A percentile compares a stretch with the other conserved stretches of the same genome.
phyloP scores from a whole-genome alignment of 2,113 vertebrate species.

The Thamnaconus septentrionalis region DNA sequence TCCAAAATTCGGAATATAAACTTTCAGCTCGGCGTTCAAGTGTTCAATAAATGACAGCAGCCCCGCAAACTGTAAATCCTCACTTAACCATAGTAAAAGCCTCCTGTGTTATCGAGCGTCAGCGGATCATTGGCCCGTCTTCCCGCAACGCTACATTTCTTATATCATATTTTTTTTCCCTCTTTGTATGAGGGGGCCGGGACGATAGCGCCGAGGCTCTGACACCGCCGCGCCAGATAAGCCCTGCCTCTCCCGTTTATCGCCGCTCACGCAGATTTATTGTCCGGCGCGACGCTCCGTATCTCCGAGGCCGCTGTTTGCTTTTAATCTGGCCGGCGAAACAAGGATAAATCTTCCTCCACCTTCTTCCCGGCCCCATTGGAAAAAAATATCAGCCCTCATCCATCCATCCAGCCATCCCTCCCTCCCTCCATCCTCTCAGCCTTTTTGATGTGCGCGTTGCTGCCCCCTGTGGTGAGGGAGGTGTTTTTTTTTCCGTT shows the following conservation, averaged over 20 bases:
- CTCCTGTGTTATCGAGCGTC: no score
- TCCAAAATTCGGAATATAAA: no score
- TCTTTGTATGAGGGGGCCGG: constrained; percentile 43
- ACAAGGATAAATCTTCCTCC: constrained; percentile 61
- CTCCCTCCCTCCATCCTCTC: not conserved
- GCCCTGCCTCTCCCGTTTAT: constrained; percentile 56
- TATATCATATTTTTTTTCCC: not conserved
- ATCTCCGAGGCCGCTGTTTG: constrained; percentile 61
- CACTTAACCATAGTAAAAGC: no score
- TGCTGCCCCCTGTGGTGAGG: no score
- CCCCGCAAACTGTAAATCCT: no score
- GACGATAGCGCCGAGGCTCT: constrained; percentile 56
- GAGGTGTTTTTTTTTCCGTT: no score
- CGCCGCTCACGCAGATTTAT: constrained; percentile 68
- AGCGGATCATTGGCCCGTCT: no score
- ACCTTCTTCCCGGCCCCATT: constrained; percentile 17
- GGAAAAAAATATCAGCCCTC: constrained; percentile 3
- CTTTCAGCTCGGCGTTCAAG: no score
- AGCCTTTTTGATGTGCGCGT: not conserved
- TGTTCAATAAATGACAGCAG: no score
- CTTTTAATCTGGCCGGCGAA: constrained; percentile 65
- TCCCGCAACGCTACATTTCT: constrained; percentile 16
- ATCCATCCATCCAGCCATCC: not conserved
- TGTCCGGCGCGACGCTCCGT: constrained; percentile 58
- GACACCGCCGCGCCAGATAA: constrained; percentile 71